Conservation (phyloP, 2,888 invertebrate species). For the Scrobipalpa atriplicella region DNA sequence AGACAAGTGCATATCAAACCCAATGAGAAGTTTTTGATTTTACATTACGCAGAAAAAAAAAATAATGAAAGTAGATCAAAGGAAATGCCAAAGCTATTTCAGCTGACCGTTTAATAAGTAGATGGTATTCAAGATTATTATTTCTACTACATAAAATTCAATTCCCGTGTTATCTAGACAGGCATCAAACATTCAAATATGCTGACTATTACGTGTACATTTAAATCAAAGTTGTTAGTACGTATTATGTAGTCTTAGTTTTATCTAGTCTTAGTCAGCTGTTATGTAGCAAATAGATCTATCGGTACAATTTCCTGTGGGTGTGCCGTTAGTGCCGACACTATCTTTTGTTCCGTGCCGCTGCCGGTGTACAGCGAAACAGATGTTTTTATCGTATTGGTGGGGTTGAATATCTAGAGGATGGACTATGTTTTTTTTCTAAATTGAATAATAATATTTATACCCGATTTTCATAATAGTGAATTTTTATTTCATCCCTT, state of each 20-base stretch:
- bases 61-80: too few relatives aligned
- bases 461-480: neutral
- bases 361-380: neutral
- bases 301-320: constrained; percentile 18
- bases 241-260: neutral
- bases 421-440: neutral
- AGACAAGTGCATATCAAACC: too few relatives aligned
- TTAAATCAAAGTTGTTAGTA: constrained; percentile 2
- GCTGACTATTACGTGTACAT: constrained; percentile 1
- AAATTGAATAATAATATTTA: neutral
- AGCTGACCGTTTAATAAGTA: too few relatives aligned
- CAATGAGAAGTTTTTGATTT: too few relatives aligned
- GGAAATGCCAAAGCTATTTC: too few relatives aligned
- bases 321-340: neutral
- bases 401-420: neutral
- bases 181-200: neutral
- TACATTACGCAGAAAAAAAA: too few relatives aligned
- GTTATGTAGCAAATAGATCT: constrained; percentile 10
- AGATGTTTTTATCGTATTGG: neutral
- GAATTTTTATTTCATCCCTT: neutral
- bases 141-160: neutral
- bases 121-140: too few relatives aligned
- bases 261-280: constrained; percentile 2
- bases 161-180: constrained; percentile 1
- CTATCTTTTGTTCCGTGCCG: constrained; percentile 3